phyloP scores from a whole-genome alignment of 2,113 vertebrate species.

The Scomber colias region DNA sequence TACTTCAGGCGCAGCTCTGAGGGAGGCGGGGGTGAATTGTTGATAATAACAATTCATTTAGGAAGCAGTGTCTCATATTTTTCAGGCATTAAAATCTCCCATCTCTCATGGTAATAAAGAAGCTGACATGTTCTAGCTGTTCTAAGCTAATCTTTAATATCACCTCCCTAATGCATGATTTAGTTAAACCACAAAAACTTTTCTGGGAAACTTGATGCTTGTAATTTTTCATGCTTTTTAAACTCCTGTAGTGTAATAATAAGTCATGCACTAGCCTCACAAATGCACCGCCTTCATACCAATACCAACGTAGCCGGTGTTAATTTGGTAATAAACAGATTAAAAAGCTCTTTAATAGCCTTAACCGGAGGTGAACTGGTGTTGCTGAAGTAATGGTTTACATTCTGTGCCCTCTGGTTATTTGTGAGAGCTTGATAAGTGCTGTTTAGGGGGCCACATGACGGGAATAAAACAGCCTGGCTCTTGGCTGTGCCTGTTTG shows the following conservation, averaged over 20 bases:
- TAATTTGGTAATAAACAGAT: not conserved
- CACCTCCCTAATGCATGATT: not conserved
- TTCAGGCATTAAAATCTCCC: constrained; percentile 4
- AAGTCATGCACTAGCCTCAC: no score
- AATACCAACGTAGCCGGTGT: not conserved
- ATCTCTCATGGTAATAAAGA: constrained; percentile 3
- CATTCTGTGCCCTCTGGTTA: constrained; percentile 46
- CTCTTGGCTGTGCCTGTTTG: constrained; percentile 16
- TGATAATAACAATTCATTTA: constrained; percentile 21
- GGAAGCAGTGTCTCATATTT: constrained; percentile 15
- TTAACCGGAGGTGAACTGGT: constrained; percentile 22
- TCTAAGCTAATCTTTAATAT: not conserved
- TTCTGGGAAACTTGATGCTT: not conserved
- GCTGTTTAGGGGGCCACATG: constrained; percentile 50
- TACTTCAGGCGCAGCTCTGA: not conserved
- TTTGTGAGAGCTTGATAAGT: constrained; percentile 62
- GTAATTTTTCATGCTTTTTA: constrained; percentile 13
- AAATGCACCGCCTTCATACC: not conserved
- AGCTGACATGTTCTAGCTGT: not conserved
- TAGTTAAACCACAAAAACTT: not conserved
- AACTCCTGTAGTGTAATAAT: not conserved
- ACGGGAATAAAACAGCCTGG: constrained; percentile 18
- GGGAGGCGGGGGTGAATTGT: constrained; percentile 10
- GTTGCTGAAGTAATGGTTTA: constrained; percentile 14
- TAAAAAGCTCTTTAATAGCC: constrained; percentile 28